Percentiles rank a stretch among this genome's conserved stretches.
These are phyloP conservation scores for Molanna angustata DNA, from an alignment of 2,888 invertebrate genomes.

Conservation along the genomic window DNA sequence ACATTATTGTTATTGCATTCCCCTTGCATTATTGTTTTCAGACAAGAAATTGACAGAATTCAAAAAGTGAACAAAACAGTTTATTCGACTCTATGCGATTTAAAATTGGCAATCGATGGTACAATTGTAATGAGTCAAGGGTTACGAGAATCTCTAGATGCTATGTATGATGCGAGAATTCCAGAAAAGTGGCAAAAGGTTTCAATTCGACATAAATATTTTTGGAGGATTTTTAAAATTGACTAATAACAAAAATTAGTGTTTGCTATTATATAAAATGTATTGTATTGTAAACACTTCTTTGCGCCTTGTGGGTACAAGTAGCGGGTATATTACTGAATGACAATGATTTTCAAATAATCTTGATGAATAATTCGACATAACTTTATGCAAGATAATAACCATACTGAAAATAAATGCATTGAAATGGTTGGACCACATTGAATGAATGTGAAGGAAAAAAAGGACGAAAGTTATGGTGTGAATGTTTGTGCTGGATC, in stretches of 20 bases:
- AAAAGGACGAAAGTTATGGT: neutral
- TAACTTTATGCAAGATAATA: no score
- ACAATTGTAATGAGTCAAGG: constrained; percentile 96
- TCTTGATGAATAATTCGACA: no score
- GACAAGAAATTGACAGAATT: constrained; percentile 79
- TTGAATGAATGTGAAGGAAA: neutral
- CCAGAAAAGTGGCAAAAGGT: constrained; percentile 91
- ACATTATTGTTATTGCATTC: neutral
- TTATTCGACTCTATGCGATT: constrained; percentile 75
- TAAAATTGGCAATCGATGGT: constrained; percentile 94
- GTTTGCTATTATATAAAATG: no score
- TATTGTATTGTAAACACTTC: no score
- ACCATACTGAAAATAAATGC: neutral
- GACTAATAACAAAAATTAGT: no score
- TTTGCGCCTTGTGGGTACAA: no score
- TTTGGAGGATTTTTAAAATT: no score
- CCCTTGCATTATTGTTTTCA: constrained; percentile 37
- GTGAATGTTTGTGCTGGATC: neutral
- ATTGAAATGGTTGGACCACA: neutral
- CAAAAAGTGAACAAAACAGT: constrained; percentile 81
- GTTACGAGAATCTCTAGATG: constrained; percentile 83
- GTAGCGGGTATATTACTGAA: no score
- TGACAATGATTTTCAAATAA: no score
- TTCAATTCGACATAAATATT: no score
- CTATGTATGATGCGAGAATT: constrained; percentile 95